Evolutionary conservation across 1,140 invertebrate genomes (phyloP).

Genomic region (Pomacea maculata): DNA sequence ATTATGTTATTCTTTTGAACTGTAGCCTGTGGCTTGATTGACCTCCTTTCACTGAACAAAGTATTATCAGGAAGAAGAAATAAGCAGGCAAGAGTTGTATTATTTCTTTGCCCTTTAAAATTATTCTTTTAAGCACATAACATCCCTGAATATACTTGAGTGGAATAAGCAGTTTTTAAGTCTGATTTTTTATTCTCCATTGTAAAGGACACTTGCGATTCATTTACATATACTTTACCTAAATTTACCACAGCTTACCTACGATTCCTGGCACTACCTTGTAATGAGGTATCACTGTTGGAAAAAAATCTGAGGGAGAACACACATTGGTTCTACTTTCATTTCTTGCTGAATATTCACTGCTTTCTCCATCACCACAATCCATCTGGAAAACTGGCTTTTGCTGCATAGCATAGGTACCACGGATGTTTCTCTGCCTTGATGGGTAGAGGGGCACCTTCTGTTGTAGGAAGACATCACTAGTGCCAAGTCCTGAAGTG

Average conservation of each 20-base stretch:
- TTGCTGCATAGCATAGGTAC: conserved; percentile 36
- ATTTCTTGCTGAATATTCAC: conserved; percentile 18
- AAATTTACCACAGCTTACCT: not conserved
- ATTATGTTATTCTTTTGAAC: too few species aligned
- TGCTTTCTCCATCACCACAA: conserved; percentile 29
- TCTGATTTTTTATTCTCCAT: not conserved
- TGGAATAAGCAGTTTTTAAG: not conserved
- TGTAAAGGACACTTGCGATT: not conserved
- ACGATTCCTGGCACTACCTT: conserved; percentile 45
- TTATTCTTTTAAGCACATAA: not conserved
- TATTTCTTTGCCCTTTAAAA: not conserved
- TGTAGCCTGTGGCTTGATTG: too few species aligned
- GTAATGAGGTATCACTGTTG: conserved; percentile 33
- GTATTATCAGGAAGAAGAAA: too few species aligned
- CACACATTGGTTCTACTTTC: conserved; percentile 33
- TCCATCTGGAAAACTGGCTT: conserved; percentile 55
- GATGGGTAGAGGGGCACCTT: conserved; percentile 45
- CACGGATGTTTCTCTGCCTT: conserved; percentile 37
- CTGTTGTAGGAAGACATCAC: conserved; percentile 46
- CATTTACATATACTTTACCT: not conserved
- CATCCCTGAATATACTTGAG: not conserved
- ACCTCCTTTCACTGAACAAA: too few species aligned
- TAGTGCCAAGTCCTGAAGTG: conserved; percentile 27
- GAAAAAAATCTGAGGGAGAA: conserved; percentile 33
- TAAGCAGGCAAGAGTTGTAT: not conserved